Evolutionary conservation across 2,113 vertebrate species (phyloP), one percentile per base, ranked within the genome.

Genomic region (Hippocampus barbouri): DNA sequence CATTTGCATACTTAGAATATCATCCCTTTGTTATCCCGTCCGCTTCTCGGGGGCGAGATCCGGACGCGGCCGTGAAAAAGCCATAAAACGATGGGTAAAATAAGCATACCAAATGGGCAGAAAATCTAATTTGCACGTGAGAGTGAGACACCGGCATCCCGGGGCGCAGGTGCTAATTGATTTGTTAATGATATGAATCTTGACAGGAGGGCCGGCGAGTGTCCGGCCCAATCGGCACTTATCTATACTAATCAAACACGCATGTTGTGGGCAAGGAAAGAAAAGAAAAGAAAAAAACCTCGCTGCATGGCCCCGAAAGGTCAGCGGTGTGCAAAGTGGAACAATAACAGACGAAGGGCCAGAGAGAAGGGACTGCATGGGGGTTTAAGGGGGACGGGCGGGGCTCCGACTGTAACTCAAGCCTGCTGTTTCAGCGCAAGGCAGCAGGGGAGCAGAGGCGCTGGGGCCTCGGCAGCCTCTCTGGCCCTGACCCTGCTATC

Each of bases 171-270:
- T 79, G 85, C 86, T 89, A 92, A 94, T 90, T 89, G 91, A 94
- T 92, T 87, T 93, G 86, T 86, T 93, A 93, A 89, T 76, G 89
- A 93, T 90, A 92, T 80, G 85, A 85, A 93, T 92, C 93, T 38
- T 92, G 87, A 90, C 91, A 83, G 47, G 77, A 79, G 74, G 84
- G 81, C 83, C 88, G 88, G 89, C 72, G 88, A 79, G 74, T 82
- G 73, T 27, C 65, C 75, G 77, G 80, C 83, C 87, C 75, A 77
- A 88, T 90, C 90, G 87, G 88, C 81, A 85, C 89, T 91, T 96
- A 96, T 94, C 94, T 91, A 89, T 79, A 90, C 89, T 91, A 92
- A 94, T 94, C 92, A 95, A 94, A 95, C 89, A 91, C 90, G 92
- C 68, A 70, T 79, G 88, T 69, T 66, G 11, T 67, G 71, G 60